phyloP scores from a whole-genome alignment of 2,113 vertebrate species.

The Marmota flaviventris region DNA sequence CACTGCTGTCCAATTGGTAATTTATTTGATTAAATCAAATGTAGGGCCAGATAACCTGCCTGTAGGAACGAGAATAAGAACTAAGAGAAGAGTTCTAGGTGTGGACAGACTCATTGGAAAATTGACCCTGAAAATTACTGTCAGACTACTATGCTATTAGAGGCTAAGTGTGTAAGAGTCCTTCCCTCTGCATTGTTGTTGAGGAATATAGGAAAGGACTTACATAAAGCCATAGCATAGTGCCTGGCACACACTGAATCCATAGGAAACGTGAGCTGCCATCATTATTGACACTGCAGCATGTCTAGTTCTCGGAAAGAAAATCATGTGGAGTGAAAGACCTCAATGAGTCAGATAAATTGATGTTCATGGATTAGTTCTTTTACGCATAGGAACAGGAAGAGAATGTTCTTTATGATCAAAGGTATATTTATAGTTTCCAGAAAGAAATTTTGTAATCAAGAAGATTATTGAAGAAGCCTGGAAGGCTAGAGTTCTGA shows the following conservation, averaged over 20 bases:
- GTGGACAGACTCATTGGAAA: not conserved
- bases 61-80: not conserved
- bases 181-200: not conserved
- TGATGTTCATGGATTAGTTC: not conserved
- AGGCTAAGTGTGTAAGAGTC: not conserved
- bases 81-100: not conserved
- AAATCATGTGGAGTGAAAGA: not conserved
- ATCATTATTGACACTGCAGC: not conserved
- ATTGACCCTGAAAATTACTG: not conserved
- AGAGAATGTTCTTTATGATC: not conserved
- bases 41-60: not conserved
- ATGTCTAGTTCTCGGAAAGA: not conserved
- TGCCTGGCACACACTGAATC: not conserved
- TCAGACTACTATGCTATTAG: not conserved
- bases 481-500: not conserved
- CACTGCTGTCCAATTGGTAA: not conserved
- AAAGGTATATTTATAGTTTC: conserved; percentile 15
- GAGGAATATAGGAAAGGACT: not conserved
- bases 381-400: not conserved
- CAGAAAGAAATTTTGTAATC: not conserved
- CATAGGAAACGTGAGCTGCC: not conserved
- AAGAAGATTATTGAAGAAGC: not conserved
- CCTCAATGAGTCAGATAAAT: not conserved
- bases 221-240: not conserved
- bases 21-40: conserved; percentile 19